phyloP scores from a whole-genome alignment of 2,888 invertebrate species.

The Gastracanthus pulcherrimus region DNA sequence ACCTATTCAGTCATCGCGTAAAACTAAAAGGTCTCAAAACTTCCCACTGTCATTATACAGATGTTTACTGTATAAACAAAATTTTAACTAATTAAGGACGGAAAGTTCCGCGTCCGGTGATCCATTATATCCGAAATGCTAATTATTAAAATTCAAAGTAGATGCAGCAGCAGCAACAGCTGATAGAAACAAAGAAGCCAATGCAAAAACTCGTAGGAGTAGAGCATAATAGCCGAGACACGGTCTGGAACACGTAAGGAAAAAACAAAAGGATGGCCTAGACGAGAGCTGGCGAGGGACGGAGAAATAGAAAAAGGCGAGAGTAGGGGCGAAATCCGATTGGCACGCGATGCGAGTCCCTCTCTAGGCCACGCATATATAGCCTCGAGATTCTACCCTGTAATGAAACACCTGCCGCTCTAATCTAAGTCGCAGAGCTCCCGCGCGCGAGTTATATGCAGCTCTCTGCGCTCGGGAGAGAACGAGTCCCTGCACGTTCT shows the following conservation, averaged over 20 bases:
- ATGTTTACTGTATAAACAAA: too few relatives aligned
- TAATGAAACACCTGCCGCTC: conserved; percentile 68
- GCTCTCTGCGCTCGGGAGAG: too few relatives aligned
- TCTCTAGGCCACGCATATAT: neutral
- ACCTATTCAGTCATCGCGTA: too few relatives aligned
- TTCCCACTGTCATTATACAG: too few relatives aligned
- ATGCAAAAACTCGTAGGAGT: conserved; percentile 44
- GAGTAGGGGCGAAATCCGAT: conserved; percentile 31
- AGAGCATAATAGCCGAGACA: too few relatives aligned
- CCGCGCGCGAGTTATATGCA: too few relatives aligned
- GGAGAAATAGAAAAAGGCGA: neutral
- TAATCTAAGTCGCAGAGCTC: too few relatives aligned
- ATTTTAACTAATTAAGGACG: too few relatives aligned
- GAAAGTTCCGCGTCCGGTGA: too few relatives aligned
- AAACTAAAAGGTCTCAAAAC: too few relatives aligned
- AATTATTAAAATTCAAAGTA: conserved; percentile 52
- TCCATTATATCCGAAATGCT: neutral
- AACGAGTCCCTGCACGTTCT: too few relatives aligned
- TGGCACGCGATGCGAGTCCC: conserved; percentile 49
- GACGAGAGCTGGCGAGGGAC: conserved; percentile 14
- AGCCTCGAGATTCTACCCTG: conserved; percentile 55
- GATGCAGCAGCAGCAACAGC: conserved; percentile 27
- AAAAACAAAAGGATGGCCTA: conserved; percentile 13
- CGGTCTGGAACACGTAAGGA: too few relatives aligned
- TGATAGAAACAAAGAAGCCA: conserved; percentile 20